These are phyloP conservation scores for Cyrtonyx montezumae DNA, from an alignment of 2,113 vertebrate genomes.

Conservation along the genomic window DNA sequence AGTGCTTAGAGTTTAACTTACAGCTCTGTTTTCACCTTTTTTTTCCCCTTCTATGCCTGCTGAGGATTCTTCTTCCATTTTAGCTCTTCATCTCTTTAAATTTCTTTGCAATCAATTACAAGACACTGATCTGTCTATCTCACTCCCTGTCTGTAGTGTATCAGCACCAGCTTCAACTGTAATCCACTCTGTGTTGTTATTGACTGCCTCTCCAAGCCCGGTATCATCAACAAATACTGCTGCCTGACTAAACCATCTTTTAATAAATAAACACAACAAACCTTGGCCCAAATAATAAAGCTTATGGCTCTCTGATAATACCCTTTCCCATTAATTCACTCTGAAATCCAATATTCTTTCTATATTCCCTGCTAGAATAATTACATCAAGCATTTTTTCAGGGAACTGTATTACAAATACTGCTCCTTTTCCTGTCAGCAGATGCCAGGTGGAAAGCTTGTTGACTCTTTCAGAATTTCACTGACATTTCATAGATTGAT, in stretches of 20 bases:
- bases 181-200: slow-evolving; percentile 61
- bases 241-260: slow-evolving; percentile 24
- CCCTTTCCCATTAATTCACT: not conserved
- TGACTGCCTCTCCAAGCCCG: slow-evolving; percentile 35
- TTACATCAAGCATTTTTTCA: not conserved
- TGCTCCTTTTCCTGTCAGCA: slow-evolving; percentile 9
- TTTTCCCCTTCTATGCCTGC: not conserved
- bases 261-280: slow-evolving; percentile 58
- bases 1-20: not conserved
- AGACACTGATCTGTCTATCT: slow-evolving; percentile 50
- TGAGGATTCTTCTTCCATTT: not conserved
- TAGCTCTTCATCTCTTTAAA: slow-evolving; percentile 30
- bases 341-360: slow-evolving; percentile 7
- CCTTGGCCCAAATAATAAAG: slow-evolving; percentile 27
- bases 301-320: not conserved
- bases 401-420: not conserved
- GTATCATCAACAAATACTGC: slow-evolving; percentile 38
- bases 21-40: not conserved
- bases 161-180: slow-evolving; percentile 42
- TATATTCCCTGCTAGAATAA: not conserved
- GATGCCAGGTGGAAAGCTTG: not conserved
- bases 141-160: not conserved
- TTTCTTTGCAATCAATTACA: slow-evolving; percentile 63
- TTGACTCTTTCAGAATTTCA: slow-evolving; percentile 14
- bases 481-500: not conserved